phyloP scores from a whole-genome alignment of 2,888 invertebrate species.

The Mesochorus sp. region DNA sequence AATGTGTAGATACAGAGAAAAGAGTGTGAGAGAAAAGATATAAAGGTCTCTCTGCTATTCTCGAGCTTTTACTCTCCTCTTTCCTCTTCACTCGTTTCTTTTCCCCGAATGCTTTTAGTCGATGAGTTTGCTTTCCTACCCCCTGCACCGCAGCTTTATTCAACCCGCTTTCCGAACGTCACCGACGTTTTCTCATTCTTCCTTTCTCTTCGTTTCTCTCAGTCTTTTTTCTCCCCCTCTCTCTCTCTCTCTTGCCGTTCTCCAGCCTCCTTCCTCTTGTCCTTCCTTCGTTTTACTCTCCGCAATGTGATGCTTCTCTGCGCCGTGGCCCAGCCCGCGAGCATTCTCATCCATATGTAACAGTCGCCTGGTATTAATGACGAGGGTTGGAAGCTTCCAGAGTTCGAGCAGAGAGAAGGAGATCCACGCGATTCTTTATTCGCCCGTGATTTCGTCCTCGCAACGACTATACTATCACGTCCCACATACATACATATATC shows the following conservation, averaged over 20 bases:
- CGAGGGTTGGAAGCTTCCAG: constrained; percentile 71
- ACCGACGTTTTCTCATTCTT: constrained; percentile 71
- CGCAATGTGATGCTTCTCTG: constrained; percentile 62
- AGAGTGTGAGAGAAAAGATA: neutral
- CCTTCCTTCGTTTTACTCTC: constrained; percentile 49
- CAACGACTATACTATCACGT: constrained; percentile 45
- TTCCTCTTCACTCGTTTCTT: constrained; percentile 50
- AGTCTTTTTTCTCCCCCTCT: no score
- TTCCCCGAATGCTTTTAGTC: constrained; percentile 81
- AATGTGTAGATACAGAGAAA: constrained; percentile 50
- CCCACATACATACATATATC: constrained; percentile 22
- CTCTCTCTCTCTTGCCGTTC: constrained; percentile 64
- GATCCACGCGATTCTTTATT: constrained; percentile 74
- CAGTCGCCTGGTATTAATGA: constrained; percentile 82
- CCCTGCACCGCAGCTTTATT: constrained; percentile 58
- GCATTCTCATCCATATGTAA: constrained; percentile 81
- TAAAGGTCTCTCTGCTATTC: neutral
- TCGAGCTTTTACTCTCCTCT: constrained; percentile 72
- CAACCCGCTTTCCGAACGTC: neutral
- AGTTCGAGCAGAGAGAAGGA: constrained; percentile 64
- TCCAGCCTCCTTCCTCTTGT: constrained; percentile 42
- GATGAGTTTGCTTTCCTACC: constrained; percentile 80
- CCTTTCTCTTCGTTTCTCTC: constrained; percentile 69
- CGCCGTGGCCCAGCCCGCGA: constrained; percentile 69
- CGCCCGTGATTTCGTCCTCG: constrained; percentile 57